A percentile compares a stretch with the other conserved stretches of the same genome.
phyloP scores from a whole-genome alignment of 1,140 invertebrate genomes.

The Psilanteris sp. region DNA sequence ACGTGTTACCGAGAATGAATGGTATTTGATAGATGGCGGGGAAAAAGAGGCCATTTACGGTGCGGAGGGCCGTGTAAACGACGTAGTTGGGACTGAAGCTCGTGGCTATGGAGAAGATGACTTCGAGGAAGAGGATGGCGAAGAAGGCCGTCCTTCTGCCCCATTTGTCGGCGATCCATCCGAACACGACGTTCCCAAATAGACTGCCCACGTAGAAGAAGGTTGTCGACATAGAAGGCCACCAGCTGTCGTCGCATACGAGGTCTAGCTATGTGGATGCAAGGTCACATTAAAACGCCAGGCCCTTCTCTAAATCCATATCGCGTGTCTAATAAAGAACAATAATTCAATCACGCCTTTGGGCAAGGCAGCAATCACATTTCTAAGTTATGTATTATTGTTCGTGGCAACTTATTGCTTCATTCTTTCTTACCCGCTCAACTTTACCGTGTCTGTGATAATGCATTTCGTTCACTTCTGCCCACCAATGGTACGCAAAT shows the following conservation, averaged over 20 bases:
- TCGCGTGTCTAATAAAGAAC: constrained; percentile 62
- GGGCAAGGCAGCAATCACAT: constrained; percentile 44
- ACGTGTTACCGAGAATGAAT: constrained; percentile 83
- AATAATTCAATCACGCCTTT: constrained; percentile 62
- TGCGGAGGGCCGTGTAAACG: constrained; percentile 83
- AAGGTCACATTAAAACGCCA: constrained; percentile 76
- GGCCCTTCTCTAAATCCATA: constrained; percentile 61
- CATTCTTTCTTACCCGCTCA: too few species aligned
- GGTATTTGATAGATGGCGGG: constrained; percentile 86
- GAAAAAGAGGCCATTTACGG: constrained; percentile 85
- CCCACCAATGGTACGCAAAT: too few species aligned
- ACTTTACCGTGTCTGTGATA: too few species aligned
- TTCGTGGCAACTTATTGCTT: too few species aligned
- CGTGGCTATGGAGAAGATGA: constrained; percentile 84
- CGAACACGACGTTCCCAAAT: constrained; percentile 86
- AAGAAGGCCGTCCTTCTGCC: constrained; percentile 86
- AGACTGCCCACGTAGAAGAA: constrained; percentile 86
- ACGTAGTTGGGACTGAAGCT: constrained; percentile 85
- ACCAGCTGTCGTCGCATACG: constrained; percentile 85
- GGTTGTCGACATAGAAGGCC: constrained; percentile 83
- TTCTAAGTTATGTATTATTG: constrained; percentile 33
- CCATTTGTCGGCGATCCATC: constrained; percentile 86
- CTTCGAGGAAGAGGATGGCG: constrained; percentile 84
- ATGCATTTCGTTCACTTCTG: too few species aligned
- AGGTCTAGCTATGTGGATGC: constrained; percentile 83